phyloP scores from a whole-genome alignment of 1,140 invertebrate genomes.

The Drosophila saltans region DNA sequence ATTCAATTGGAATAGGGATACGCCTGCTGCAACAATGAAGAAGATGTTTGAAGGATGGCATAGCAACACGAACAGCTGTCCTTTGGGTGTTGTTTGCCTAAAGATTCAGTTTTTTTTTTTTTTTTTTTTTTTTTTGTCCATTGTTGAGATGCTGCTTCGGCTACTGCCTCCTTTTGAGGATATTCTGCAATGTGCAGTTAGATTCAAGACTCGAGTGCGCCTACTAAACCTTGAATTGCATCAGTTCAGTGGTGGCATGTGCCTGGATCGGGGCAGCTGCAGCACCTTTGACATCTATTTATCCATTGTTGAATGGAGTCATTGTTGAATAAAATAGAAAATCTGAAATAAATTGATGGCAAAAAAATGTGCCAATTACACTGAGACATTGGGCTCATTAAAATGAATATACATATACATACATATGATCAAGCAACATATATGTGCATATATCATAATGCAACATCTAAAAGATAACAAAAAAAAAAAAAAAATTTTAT shows the following conservation, averaged over 20 bases:
- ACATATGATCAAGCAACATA: too few species aligned
- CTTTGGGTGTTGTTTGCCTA: conserved; percentile 21
- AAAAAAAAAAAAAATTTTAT: not conserved
- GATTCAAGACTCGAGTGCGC: not conserved
- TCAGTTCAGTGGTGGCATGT: conserved; percentile 1
- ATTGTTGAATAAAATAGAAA: conserved; percentile 1
- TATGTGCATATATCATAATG: too few species aligned
- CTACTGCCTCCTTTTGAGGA: conserved; percentile 10
- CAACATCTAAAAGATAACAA: not conserved
- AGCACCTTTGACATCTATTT: conserved; percentile 8
- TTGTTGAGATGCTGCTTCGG: conserved; percentile 4
- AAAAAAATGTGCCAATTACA: not conserved
- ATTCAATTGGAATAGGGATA: not conserved
- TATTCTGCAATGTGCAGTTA: conserved; percentile 9
- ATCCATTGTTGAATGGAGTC: conserved; percentile 1
- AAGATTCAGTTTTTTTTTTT: conserved; percentile 11
- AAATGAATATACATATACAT: not conserved
- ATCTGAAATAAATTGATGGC: conserved; percentile 7
- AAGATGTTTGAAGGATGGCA: conserved; percentile 3
- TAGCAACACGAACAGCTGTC: conserved; percentile 5
- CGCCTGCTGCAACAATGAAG: conserved; percentile 9
- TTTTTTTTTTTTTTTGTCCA: conserved; percentile 3
- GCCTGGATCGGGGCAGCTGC: conserved; percentile 4
- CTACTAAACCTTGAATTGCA: conserved; percentile 6
- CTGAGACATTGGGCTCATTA: not conserved